A percentile compares a stretch with the other conserved stretches of the same genome.
Evolutionary conservation across 2,797 vertebrate species (phyloP).

Genomic region (Gymnothorax reevesii): DNA sequence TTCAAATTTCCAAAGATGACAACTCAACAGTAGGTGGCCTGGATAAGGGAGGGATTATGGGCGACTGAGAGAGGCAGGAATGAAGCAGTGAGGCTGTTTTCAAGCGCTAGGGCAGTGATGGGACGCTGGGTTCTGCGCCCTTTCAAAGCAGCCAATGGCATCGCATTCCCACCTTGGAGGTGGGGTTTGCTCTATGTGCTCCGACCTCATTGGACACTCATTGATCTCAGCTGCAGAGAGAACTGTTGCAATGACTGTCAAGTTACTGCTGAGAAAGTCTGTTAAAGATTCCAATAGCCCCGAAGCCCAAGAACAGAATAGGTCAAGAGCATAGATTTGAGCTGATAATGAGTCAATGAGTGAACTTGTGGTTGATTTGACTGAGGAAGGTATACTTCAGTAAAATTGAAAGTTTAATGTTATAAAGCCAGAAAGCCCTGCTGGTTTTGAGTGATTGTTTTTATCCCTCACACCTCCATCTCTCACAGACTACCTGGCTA

Average conservation of each 20-base stretch:
- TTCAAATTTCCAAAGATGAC: background rate
- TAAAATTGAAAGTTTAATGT: background rate
- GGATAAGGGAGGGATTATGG: background rate
- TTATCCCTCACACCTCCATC: constrained; percentile 20
- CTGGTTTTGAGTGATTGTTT: background rate
- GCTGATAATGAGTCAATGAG: background rate
- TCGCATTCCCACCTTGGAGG: background rate
- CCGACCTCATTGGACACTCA: background rate
- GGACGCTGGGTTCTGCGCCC: background rate
- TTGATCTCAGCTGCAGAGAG: background rate
- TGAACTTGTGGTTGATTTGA: background rate
- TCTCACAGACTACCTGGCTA: constrained; percentile 90
- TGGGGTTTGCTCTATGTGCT: background rate
- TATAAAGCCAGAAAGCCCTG: background rate
- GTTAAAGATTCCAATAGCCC: background rate
- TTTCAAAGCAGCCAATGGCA: background rate
- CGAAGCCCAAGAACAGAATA: background rate
- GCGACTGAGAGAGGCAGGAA: constrained; percentile 1
- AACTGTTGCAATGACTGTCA: background rate
- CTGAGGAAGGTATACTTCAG: background rate
- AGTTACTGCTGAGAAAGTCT: background rate
- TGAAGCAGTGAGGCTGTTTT: background rate
- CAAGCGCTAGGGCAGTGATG: background rate
- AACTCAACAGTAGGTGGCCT: background rate
- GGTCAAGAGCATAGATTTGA: background rate